Base-by-base conservation (phyloP, 2,888 invertebrate species). In the Hyposoter dolosus region DNA sequence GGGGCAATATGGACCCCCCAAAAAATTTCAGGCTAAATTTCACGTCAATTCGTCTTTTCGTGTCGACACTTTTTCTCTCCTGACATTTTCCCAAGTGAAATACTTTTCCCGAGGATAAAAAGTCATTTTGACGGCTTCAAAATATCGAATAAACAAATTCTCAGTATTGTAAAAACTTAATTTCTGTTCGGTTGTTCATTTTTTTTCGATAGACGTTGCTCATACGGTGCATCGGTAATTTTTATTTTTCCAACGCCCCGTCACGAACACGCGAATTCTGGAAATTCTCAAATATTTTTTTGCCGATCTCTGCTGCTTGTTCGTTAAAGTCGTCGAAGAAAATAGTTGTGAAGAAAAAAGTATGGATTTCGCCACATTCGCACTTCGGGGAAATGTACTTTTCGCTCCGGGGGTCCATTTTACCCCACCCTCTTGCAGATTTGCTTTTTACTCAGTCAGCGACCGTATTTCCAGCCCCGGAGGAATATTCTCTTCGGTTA, bases 1-100 rank as follows among this genome's bases (percentile, higher is more conserved):
- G 60, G 78, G 69, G 45, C 4, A 43, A 79, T 60, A 69, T 79
- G 69, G 69, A 69, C 68, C 78, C 17, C 32, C 28, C 17, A 7
- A 5, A 32, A 32, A 71, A 12, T 17, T 10, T 17, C 15, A 50
- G 23, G 32, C 35, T 28, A 71, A 17, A n/a, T 60, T 43, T 43
- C 1, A 43, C 40, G 35, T 7, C 12, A 6, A 66, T 23, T 45
- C 23, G 10, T 43, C 23, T 4, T 23, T 69, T 47, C 7, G 17
- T 23, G 17, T 47, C 40, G 23, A 45, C 68, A 45, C 45, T 10
- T 69, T 47, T 9, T 0, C 45, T 68, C 40, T 19, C 17, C 4
- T 3, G 19, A 12, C 10, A 6, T n/a, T 47, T 23, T 17, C 19
- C 6, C 23, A 0, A 7, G 3, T 1, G 28, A 60, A 60, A 3